These are phyloP conservation scores for Cassiopea xamachana DNA, from an alignment of 30 jellyfish, hydroid and myxozoan species.

Conservation along the genomic window DNA sequence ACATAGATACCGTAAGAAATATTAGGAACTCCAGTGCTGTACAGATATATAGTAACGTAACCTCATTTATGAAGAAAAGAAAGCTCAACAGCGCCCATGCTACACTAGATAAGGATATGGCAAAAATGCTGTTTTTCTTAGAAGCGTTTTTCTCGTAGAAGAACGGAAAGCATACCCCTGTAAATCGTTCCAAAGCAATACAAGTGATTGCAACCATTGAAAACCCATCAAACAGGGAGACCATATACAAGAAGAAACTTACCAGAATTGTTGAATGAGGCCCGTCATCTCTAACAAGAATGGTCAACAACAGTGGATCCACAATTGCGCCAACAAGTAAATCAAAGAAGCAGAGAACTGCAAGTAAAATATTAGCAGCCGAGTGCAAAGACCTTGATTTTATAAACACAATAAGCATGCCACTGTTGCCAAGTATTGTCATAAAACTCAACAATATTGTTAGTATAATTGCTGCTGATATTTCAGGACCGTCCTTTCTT, in stretches of 20 bases:
- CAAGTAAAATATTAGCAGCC: conserved; percentile 18
- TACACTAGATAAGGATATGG: not conserved
- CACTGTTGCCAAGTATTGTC: conserved; percentile 21
- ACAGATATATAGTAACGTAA: not conserved
- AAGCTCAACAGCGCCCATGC: conserved; percentile 16
- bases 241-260: conserved; percentile 3
- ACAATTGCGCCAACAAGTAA: conserved; percentile 12
- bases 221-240: conserved; percentile 22
- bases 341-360: conserved; percentile 7
- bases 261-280: not conserved
- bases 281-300: not conserved
- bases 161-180: conserved; percentile 21
- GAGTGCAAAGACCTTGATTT: conserved; percentile 12
- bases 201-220: conserved; percentile 1
- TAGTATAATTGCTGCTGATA: not conserved
- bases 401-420: conserved; percentile 3
- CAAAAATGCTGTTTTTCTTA: not conserved
- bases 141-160: not conserved
- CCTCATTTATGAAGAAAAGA: not conserved
- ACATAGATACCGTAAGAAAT: conserved; percentile 1
- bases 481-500: not conserved
- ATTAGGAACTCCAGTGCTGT: not conserved
- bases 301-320: conserved; percentile 11
- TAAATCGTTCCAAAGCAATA: conserved; percentile 30
- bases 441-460: not conserved